phyloP scores from a whole-genome alignment of 2,113 vertebrate genomes.

The Gadus macrocephalus region DNA sequence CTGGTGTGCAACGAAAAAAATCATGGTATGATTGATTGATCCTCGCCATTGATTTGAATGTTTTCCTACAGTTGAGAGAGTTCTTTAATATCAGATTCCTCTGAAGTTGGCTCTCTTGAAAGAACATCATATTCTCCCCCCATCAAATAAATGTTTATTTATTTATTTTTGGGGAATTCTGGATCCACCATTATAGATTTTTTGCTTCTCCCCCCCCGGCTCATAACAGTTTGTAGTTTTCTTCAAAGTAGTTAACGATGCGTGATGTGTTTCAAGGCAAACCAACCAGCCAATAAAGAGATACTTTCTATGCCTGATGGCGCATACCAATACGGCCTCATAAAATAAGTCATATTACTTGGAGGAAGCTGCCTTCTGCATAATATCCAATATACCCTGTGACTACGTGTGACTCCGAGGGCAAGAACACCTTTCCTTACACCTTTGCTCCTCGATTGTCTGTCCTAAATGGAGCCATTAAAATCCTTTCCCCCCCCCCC shows the following conservation, averaged over 20 bases:
- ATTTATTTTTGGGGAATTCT: background rate
- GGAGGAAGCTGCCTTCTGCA: no score
- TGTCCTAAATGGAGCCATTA: no score
- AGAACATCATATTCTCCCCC: background rate
- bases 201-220: background rate
- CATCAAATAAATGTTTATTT: background rate
- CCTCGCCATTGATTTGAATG: background rate
- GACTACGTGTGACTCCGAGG: no score
- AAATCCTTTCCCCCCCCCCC: no score
- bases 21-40: background rate
- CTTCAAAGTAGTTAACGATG: background rate
- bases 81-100: conserved; percentile 1
- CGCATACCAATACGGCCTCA: no score
- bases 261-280: background rate
- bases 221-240: background rate
- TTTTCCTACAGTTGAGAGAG: no score
- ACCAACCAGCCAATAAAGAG: background rate
- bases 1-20: background rate
- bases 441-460: no score
- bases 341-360: no score
- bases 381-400: no score
- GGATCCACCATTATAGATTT: background rate
- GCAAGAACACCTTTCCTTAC: no score
- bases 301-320: no score
- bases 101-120: background rate